A percentile compares a stretch with the other conserved stretches of the same genome.
phyloP scores from a whole-genome alignment of 2,888 invertebrate species.

The Eumacrocentrus americanus region DNA sequence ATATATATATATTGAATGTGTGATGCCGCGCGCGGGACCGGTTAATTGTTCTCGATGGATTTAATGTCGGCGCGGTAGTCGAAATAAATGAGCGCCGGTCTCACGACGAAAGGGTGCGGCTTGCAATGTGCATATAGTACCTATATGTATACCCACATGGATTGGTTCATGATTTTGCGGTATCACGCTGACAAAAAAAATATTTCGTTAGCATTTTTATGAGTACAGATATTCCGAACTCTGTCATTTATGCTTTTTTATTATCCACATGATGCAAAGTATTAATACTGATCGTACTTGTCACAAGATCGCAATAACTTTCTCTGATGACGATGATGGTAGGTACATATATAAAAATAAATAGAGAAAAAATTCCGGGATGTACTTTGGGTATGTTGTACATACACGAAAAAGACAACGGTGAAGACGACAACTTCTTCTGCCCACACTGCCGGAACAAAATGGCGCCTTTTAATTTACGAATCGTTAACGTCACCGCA shows the following conservation, averaged over 20 bases:
- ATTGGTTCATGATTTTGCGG: constrained; percentile 8
- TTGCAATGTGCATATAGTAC: constrained; percentile 22
- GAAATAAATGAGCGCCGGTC: constrained; percentile 44
- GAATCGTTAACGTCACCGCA: constrained; percentile 52
- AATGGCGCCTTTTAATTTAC: constrained; percentile 53
- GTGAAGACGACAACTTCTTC: constrained; percentile 44
- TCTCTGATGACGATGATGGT: no score
- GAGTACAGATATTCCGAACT: not conserved
- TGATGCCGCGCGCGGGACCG: constrained; percentile 11
- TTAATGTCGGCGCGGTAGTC: constrained; percentile 41
- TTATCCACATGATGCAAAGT: not conserved
- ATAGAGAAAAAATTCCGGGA: not conserved
- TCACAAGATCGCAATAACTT: no score
- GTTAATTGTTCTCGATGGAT: constrained; percentile 50
- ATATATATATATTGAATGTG: no score
- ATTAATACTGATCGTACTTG: no score
- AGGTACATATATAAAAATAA: not conserved
- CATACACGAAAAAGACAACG: constrained; percentile 27
- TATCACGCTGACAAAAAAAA: constrained; percentile 11
- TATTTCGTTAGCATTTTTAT: constrained; percentile 11
- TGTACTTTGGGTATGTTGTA: not conserved
- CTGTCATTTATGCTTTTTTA: constrained; percentile 1
- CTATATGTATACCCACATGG: constrained; percentile 20
- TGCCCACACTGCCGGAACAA: constrained; percentile 39
- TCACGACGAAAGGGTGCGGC: constrained; percentile 32